Evolutionary conservation across 2,797 vertebrate genomes (phyloP).

Genomic region (Syngnathus acus): DNA sequence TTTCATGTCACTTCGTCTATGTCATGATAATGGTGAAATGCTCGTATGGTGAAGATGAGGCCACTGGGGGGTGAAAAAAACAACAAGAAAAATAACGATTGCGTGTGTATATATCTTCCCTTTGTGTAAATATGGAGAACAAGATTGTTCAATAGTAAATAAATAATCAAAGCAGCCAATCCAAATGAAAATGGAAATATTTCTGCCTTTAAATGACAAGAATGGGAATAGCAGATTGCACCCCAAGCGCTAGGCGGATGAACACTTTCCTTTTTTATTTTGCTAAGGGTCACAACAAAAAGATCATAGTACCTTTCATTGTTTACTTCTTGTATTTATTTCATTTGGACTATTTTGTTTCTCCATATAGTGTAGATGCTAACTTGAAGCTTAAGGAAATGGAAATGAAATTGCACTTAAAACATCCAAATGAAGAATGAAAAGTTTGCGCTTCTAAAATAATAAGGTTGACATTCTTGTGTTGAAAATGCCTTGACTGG

Average conservation of each 20-base stretch:
- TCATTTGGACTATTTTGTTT: background rate
- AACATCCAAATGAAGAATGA: background rate
- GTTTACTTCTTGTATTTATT: background rate
- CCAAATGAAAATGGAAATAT: background rate
- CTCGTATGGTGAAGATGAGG: background rate
- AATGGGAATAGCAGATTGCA: background rate
- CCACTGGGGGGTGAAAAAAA: background rate
- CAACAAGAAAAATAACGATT: background rate
- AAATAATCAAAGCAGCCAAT: background rate
- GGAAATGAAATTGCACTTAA: background rate
- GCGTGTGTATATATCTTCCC: background rate
- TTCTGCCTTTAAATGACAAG: background rate
- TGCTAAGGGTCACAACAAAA: background rate
- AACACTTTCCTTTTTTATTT: background rate
- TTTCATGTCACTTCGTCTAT: conserved; percentile 1
- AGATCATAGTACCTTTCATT: background rate
- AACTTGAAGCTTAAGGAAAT: background rate
- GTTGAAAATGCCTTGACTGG: background rate
- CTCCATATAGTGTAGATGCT: background rate
- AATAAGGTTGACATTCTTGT: background rate
- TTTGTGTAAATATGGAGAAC: background rate
- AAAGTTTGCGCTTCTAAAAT: background rate
- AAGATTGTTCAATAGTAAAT: background rate
- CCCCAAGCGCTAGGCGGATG: background rate
- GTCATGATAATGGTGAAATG: conserved; percentile 7